Conservation (phyloP, 1,140 invertebrate genomes). For the Zaprionus nigranus region DNA sequence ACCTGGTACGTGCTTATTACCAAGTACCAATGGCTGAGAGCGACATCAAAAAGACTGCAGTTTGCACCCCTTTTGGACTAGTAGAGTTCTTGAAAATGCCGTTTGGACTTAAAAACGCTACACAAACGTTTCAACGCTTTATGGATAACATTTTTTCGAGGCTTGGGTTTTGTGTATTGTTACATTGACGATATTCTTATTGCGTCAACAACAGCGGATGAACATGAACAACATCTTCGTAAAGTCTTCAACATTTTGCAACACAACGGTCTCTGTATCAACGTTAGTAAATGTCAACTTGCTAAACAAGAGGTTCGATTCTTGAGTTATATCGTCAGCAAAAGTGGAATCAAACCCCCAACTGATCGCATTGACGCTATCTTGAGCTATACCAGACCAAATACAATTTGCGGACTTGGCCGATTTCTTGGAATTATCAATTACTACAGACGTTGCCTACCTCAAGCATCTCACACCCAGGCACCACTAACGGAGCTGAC, state of each 20-base stretch:
- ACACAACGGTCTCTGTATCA: neutral
- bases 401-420: conserved; percentile 55
- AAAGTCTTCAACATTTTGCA: neutral
- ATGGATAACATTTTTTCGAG: no score
- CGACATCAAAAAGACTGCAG: no score
- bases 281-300: conserved; percentile 1
- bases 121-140: no score
- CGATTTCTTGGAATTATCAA: conserved; percentile 77
- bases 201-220: neutral
- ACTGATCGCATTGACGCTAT: conserved; percentile 6
- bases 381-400: conserved; percentile 69
- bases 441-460: conserved; percentile 27
- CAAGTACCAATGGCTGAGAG: neutral
- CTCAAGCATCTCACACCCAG: conserved; percentile 24
- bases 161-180: no score
- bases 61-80: no score
- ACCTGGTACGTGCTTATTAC: no score
- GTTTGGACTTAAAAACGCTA: no score
- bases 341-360: conserved; percentile 1
- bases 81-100: no score
- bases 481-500: conserved; percentile 51
- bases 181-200: neutral
- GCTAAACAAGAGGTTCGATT: neutral
- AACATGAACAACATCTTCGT: neutral
- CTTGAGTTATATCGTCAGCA: neutral